Evolutionary conservation across 2,888 invertebrate species (phyloP).

Genomic region (Dryomyza anilis): DNA sequence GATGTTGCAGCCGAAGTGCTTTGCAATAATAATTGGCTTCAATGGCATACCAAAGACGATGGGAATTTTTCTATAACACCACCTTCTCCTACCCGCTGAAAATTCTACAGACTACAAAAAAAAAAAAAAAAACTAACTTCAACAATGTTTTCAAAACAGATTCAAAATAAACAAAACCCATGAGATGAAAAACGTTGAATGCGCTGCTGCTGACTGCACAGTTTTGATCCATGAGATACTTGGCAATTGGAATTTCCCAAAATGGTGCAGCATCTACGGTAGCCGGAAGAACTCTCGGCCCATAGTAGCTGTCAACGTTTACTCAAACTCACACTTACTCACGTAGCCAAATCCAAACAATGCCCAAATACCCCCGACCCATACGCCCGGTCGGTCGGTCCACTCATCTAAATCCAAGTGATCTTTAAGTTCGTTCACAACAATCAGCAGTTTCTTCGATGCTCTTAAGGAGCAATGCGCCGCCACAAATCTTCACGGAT

Average conservation of each 20-base stretch:
- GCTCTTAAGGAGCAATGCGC: no score
- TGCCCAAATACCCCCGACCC: background rate
- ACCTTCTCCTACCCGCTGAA: no score
- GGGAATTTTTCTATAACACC: background rate
- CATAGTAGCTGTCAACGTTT: conserved; percentile 18
- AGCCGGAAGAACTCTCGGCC: no score
- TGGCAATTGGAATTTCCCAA: background rate
- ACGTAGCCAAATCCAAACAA: background rate
- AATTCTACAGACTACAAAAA: background rate
- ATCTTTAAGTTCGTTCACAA: no score
- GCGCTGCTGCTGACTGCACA: no score
- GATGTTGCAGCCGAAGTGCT: conserved; percentile 14
- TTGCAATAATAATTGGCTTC: conserved; percentile 13
- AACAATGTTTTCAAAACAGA: background rate
- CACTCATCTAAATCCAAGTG: no score
- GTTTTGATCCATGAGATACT: background rate
- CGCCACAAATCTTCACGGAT: no score
- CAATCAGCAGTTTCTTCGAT: background rate
- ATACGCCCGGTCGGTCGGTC: background rate
- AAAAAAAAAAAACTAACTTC: background rate
- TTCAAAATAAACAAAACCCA: background rate
- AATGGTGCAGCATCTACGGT: background rate
- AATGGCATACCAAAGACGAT: no score
- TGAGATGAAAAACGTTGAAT: no score
- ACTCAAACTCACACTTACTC: background rate